These are phyloP conservation scores for Leptinotarsa tumamoca DNA, from an alignment of 2,888 invertebrate species.

Conservation along the genomic window DNA sequence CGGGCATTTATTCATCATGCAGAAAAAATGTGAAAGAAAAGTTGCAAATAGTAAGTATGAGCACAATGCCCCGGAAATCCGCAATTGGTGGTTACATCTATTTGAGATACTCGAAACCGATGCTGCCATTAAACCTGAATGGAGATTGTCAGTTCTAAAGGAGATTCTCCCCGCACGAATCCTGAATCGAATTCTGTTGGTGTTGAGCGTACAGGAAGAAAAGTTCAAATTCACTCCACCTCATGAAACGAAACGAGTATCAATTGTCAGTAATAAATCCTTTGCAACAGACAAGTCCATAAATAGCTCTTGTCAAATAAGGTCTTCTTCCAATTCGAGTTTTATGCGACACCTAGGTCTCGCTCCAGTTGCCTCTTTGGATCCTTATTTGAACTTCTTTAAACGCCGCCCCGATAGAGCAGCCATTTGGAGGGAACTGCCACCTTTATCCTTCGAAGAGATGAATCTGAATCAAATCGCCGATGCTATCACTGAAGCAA, in stretches of 20 bases:
- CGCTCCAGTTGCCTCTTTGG: slow-evolving; percentile 4
- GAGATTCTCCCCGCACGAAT: slow-evolving; percentile 49
- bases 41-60: slow-evolving; percentile 47
- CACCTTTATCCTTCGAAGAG: slow-evolving; percentile 59
- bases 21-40: slow-evolving; percentile 40
- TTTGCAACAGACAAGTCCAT: not conserved
- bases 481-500: slow-evolving; percentile 60
- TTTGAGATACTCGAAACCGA: slow-evolving; percentile 59
- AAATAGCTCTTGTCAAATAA: not conserved
- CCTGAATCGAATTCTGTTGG: slow-evolving; percentile 41
- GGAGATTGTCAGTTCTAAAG: slow-evolving; percentile 47
- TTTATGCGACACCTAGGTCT: slow-evolving; percentile 21
- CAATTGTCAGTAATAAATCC: not conserved
- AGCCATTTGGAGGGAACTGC: slow-evolving; percentile 62
- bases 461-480: slow-evolving; percentile 59
- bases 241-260: not conserved
- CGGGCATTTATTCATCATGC: not conserved
- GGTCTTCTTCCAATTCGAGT: slow-evolving; percentile 5
- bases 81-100: slow-evolving; percentile 59
- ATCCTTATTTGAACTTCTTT: slow-evolving; percentile 60
- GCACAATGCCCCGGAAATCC: slow-evolving; percentile 47
- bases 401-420: slow-evolving; percentile 58
- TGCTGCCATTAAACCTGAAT: slow-evolving; percentile 49
- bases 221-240: not conserved
- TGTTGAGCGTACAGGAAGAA: slow-evolving; percentile 34